Conservation (phyloP, 2,113 vertebrate species). For the Chascanopsetta lugubris region DNA sequence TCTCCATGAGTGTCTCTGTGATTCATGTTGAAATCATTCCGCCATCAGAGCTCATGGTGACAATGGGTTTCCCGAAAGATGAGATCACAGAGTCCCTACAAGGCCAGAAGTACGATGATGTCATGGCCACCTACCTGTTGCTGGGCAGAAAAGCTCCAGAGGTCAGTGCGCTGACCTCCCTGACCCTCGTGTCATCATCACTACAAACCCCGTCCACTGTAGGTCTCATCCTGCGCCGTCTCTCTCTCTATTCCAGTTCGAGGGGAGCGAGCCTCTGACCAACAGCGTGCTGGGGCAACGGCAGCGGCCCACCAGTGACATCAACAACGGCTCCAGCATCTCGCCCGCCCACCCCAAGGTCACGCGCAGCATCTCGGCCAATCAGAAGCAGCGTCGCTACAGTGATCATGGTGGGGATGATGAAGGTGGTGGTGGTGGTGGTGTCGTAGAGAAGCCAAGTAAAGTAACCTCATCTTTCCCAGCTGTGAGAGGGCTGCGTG, state of each 20-base stretch:
- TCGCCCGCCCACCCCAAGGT: constrained; percentile 98
- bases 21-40: constrained; percentile 23
- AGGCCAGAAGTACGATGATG: constrained; percentile 93
- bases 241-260: constrained; percentile 82
- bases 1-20: background rate
- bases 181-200: constrained; percentile 6
- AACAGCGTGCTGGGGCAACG: constrained; percentile 90
- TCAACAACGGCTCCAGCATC: constrained; percentile 94
- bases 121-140: constrained; percentile 97
- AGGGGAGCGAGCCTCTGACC: constrained; percentile 91
- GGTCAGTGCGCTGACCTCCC: constrained; percentile 76
- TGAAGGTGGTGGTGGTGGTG: constrained; percentile 71
- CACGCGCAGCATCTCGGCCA: constrained; percentile 95
- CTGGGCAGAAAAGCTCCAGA: constrained; percentile 95
- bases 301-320: constrained; percentile 93
- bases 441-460: constrained; percentile 80
- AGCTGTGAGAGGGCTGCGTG: constrained; percentile 74
- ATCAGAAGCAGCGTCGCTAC: constrained; percentile 97
- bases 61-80: constrained; percentile 97
- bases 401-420: constrained; percentile 94
- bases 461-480: constrained; percentile 72
- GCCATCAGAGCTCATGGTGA: constrained; percentile 92
- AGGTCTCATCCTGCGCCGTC: background rate
- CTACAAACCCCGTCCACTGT: background rate
- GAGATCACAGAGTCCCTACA: constrained; percentile 94